Evolutionary conservation across 2,113 vertebrate species (phyloP).

Genomic region (Mesembrinibis cayennensis): DNA sequence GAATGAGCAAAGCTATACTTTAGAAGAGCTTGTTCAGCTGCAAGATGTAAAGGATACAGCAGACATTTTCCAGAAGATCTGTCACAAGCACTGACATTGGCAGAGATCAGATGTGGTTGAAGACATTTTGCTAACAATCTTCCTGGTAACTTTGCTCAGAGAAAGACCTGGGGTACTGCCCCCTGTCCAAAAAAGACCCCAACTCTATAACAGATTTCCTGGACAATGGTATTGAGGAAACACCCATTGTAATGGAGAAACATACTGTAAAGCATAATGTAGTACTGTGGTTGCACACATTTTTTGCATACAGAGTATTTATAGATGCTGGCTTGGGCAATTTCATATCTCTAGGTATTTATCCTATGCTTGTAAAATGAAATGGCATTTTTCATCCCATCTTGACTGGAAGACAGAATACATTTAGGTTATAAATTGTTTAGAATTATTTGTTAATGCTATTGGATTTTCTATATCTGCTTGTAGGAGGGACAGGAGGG

Average conservation of each 20-base stretch:
- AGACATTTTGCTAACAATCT: neutral
- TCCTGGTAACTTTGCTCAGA: neutral
- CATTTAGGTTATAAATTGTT: conserved; percentile 43
- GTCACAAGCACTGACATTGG: neutral
- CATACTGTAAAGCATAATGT: neutral
- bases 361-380: conserved; percentile 19
- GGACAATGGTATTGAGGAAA: neutral
- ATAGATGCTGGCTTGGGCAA: neutral
- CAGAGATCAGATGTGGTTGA: neutral
- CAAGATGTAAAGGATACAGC: neutral
- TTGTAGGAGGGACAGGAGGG: neutral
- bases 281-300: neutral
- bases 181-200: fast-evolving
- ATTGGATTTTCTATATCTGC: neutral
- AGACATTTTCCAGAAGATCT: neutral
- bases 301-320: neutral
- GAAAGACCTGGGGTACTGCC: neutral
- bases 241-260: neutral
- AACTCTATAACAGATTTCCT: neutral
- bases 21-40: neutral
- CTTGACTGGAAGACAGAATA: conserved; percentile 21
- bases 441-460: conserved; percentile 44
- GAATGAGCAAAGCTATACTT: neutral
- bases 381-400: conserved; percentile 34
- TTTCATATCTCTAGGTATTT: conserved; percentile 20